phyloP scores from a whole-genome alignment of 2,113 vertebrate genomes.

The Myotis brandtii region DNA sequence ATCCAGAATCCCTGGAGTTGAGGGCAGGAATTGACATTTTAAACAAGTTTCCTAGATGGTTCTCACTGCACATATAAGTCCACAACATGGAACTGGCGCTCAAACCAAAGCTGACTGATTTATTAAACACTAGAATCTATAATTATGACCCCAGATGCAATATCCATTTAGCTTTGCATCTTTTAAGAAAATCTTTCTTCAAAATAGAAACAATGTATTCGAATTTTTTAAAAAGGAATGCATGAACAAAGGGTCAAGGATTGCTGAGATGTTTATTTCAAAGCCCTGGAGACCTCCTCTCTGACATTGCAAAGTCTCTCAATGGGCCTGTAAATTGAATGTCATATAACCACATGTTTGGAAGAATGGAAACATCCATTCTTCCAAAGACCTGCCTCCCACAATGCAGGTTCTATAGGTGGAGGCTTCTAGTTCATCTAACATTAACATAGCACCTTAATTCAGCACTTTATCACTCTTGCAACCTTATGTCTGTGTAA shows the following conservation, averaged over 20 bases:
- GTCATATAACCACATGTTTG: neutral
- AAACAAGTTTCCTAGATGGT: neutral
- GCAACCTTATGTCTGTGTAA: neutral
- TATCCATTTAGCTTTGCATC: neutral
- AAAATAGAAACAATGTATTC: conserved; percentile 23
- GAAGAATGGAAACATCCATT: neutral
- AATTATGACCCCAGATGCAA: neutral
- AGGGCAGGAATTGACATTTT: neutral
- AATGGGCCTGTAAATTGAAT: neutral
- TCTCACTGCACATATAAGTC: neutral
- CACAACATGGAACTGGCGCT: neutral
- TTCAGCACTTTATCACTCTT: neutral
- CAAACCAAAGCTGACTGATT: neutral
- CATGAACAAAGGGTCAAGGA: conserved; percentile 49
- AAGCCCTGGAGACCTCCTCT: conserved; percentile 37
- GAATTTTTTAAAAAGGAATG: neutral
- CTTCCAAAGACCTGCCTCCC: neutral
- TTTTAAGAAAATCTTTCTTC: conserved; percentile 34
- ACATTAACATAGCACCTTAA: neutral
- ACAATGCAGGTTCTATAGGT: neutral
- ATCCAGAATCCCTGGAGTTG: neutral
- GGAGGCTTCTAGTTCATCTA: neutral
- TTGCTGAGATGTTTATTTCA: conserved; percentile 51
- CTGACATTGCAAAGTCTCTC: neutral
- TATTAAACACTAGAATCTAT: neutral